phyloP scores from a whole-genome alignment of 1,140 invertebrate genomes.

The Metopolophium dirhodum region DNA sequence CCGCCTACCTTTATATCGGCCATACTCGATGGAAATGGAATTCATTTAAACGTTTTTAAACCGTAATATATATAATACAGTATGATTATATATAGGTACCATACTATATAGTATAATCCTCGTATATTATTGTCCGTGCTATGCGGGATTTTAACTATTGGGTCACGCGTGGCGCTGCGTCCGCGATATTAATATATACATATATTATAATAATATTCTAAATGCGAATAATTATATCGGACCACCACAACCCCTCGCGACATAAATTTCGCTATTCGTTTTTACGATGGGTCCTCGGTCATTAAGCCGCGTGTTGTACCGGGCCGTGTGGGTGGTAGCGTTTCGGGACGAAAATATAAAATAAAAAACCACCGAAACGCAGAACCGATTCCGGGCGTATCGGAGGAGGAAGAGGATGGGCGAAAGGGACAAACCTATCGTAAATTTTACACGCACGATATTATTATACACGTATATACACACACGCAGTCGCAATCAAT shows the following conservation, averaged over 20 bases:
- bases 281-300: constrained; percentile 45
- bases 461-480: background rate
- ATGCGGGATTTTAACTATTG: background rate
- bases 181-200: background rate
- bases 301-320: constrained; percentile 38
- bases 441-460: constrained; percentile 38
- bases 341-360: constrained; percentile 18
- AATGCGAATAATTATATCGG: constrained; percentile 39
- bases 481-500: constrained; percentile 54
- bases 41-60: background rate
- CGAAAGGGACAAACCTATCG: constrained; percentile 40
- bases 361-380: background rate
- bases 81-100: background rate
- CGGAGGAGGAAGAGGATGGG: background rate
- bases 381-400: background rate
- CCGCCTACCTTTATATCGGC: background rate
- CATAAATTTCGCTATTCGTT: constrained; percentile 52
- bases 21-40: background rate
- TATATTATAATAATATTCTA: constrained; percentile 1
- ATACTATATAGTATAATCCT: background rate
- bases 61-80: background rate
- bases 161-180: background rate
- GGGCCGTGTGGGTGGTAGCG: constrained; percentile 31
- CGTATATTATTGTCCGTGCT: background rate
- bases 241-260: constrained; percentile 15